Conservation (phyloP, 2,113 vertebrate species). For the Zosterops pallidus region DNA sequence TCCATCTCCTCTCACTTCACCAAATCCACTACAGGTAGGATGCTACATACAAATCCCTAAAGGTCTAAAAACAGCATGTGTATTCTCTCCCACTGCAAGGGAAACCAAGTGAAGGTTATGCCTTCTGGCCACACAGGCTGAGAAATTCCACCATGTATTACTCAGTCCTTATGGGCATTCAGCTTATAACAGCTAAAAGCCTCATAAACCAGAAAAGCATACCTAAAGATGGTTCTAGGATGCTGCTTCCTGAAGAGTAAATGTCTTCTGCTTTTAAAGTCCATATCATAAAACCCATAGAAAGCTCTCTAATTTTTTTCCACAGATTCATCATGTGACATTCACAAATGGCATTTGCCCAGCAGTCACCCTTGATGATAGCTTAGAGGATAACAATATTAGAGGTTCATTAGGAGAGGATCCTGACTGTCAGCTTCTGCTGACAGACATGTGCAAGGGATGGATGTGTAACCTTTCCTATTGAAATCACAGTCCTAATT, state of each 20-base stretch:
- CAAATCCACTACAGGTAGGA: conserved; percentile 89
- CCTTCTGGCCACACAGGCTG: background rate
- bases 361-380: conserved; percentile 36
- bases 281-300: background rate
- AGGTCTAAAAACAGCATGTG: background rate
- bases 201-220: conserved; percentile 18
- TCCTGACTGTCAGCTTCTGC: background rate
- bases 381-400: conserved; percentile 43
- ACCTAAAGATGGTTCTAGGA: background rate
- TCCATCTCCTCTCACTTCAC: conserved; percentile 90
- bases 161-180: background rate
- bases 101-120: background rate
- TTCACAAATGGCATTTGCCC: background rate
- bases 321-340: background rate
- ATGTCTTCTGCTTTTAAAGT: conserved; percentile 33
- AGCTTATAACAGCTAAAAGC: background rate
- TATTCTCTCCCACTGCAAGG: background rate
- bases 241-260: conserved; percentile 17
- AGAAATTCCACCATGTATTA: background rate
- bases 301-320: background rate
- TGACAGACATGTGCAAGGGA: background rate
- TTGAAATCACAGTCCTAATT: background rate
- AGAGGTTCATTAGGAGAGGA: conserved; percentile 17
- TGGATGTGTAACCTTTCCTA: background rate
- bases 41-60: background rate